Evolutionary conservation across 2,888 invertebrate genomes (phyloP), one percentile per base, ranked within the genome.

Genomic region (Baronia brevicornis): DNA sequence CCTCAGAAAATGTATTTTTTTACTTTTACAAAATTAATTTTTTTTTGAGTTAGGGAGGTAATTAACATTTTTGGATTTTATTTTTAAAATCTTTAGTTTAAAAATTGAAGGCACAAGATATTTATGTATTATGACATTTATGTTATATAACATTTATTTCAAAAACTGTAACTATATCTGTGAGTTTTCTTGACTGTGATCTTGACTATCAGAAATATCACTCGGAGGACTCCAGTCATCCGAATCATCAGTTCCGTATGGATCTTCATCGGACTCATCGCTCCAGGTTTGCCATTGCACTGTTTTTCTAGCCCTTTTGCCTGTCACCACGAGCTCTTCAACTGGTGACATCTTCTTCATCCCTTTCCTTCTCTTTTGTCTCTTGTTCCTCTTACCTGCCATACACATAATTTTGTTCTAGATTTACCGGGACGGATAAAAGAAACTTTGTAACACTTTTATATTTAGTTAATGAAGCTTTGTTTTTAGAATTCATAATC

Each of bases 171-270:
- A 26, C 15, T 12, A 19, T 15, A 18, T 8, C 28, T 28, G 24
- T 11, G 28, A 11, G 53, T n/a, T n/a, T n/a, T n/a, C n/a, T n/a
- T n/a, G n/a, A 1, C 60, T 58, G 25, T 38, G 60, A 9, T 51
- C 60, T 42, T 54, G 66, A 38, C 46, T 69, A 33, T 48, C 51
- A n/a, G 51, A 55, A 17, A 49, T 44, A 28, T 55, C 59, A 31
- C 53, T 57, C 1, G 52, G 40, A 0, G 86, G 86, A 11, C 63
- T 48, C 75, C 85, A 87, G 20, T 87, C 87, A 30, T 85, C 84
- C 0, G 79, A 79, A 1, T 66, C 78, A 25, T 85, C 86, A 1
- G 84, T 79, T 5, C 57, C 47, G 38, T 69, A 87, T 0, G 86
- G 85, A 44, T 87, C 87, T 4, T 72, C 73, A 1, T 71, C 73